Evolutionary conservation across 2,888 invertebrate genomes (phyloP), one percentile per base, ranked within the genome.

Genomic region (Cheilosia soror): DNA sequence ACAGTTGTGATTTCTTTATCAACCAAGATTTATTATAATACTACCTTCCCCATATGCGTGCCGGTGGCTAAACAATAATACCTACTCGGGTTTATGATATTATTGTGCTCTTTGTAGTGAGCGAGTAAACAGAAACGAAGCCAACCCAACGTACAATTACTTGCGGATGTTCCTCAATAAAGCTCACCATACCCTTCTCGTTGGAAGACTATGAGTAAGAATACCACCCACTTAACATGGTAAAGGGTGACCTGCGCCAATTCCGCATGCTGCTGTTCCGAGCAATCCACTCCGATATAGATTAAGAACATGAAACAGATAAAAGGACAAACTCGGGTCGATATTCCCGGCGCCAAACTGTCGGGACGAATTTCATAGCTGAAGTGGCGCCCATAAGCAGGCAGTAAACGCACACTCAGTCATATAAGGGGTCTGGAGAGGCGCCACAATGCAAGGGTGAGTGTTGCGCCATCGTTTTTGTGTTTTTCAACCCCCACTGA

Each of bases 291-390:
- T 71, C 51, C 57, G 49, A 60, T 51, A 71, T 69, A 79, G 83
- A 83, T 83, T 79, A 87, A 84, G 76, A 79, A 65, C 83, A 83
- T 84, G 69, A 51, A 87, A 87, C 75, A 87, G 71, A 87, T 87
- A 87, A 83, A 79, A 83, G 78, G 78, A 83, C 83, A 76, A 73
- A 85, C 76, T 65, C 66, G 88, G 90, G 88, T 90, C 90, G 90
- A 90, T 90, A 90, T 89, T 89, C 87, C 85, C 87, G 90, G 90
- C 90, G 90, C 90, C 90, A 90, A 87, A 88, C 87, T 88, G 90
- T 88, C 90, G 90, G 90, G 90, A 90, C 90, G 89, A 89, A 89
- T 89, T 90, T 90, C 90, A 90, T 90, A 90, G 90, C 90, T 90
- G 87, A 90, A 90, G 89, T 90, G 90, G 90, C 90, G 90, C 90